These are phyloP conservation scores for Burhinus oedicnemus DNA, from an alignment of 2,113 vertebrate genomes.

Conservation along the genomic window DNA sequence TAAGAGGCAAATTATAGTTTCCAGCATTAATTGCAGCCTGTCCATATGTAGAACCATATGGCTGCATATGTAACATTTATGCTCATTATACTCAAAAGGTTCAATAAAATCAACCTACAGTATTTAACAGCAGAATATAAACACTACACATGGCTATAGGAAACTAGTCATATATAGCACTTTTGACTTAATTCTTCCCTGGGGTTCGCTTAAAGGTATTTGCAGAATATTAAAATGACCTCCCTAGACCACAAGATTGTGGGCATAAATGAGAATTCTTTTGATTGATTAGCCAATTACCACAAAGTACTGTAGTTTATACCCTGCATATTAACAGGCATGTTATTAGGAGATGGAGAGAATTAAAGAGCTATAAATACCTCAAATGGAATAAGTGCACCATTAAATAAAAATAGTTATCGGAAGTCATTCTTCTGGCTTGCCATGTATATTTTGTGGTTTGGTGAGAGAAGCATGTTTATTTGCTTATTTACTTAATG, in stretches of 20 bases:
- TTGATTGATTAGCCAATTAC: constrained; percentile 70
- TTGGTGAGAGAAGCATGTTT: neutral
- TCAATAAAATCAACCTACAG: neutral
- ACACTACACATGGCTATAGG: neutral
- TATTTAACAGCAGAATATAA: constrained; percentile 28
- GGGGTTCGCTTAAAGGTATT: constrained; percentile 23
- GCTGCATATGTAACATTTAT: neutral
- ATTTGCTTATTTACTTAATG: neutral
- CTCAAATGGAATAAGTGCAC: neutral
- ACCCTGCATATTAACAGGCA: constrained; percentile 28
- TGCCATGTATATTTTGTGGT: neutral
- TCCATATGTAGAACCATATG: constrained; percentile 2
- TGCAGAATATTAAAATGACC: constrained; percentile 61
- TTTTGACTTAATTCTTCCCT: constrained; percentile 18
- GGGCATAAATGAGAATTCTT: constrained; percentile 40
- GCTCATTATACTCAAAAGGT: neutral
- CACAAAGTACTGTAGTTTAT: constrained; percentile 19
- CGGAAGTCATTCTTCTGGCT: neutral
- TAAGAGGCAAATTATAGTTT: neutral
- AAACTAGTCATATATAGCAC: neutral
- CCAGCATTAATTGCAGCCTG: neutral
- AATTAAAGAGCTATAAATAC: constrained; percentile 41
- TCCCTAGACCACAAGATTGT: constrained; percentile 2
- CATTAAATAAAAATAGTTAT: neutral
- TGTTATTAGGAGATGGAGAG: neutral